Base-by-base conservation (phyloP, 2,888 invertebrate species). In the Malachius bipustulatus region DNA sequence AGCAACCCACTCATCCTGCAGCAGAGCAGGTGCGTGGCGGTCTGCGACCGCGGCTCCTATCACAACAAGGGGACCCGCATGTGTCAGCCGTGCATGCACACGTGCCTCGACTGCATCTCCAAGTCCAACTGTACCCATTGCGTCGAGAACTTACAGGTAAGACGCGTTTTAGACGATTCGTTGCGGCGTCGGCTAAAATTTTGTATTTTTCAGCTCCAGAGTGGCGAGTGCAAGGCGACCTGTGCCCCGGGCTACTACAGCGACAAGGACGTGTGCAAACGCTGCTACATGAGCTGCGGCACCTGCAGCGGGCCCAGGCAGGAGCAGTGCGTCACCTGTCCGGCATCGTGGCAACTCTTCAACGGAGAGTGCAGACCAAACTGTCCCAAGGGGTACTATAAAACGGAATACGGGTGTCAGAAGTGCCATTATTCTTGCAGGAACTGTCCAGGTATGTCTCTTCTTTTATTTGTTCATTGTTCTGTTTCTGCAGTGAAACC, bases 361-460 rank as follows among this genome's bases (percentile, higher is more conserved):
- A 82, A 82, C 2, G 85, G 87, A 2, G 82, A 85, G 58, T 88
- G 88, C 51, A 78, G 83, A 49, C 81, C 83, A 0, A 81, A 82
- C 51, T 89, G 89, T 59, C 85, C 88, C 0, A 81, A 82, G 62
- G 85, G 85, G 26, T 87, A 82, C 63, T 89, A 83, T 64, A 81
- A 83, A 62, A 78, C 78, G 3, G 71, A 75, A 43, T 82, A 75
- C 49, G 84, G 83, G 4, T 90, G 90, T 55, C 81, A 82, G 45
- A 84, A 82, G 60, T 90, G 90, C 63, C 87, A 88, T 65, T 82
- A 84, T 60, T 83, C 82, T 54, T 90, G 90, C 61, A 77, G 77
- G 45, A 84, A 84, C 48, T 90, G 90, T 59, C 77, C 78, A 57
- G 89, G 89, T 76, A 61, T 56, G 56, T 37, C 27, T 4, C 34